phyloP scores from a whole-genome alignment of 2,888 invertebrate species.

The Lithophane leautieri region DNA sequence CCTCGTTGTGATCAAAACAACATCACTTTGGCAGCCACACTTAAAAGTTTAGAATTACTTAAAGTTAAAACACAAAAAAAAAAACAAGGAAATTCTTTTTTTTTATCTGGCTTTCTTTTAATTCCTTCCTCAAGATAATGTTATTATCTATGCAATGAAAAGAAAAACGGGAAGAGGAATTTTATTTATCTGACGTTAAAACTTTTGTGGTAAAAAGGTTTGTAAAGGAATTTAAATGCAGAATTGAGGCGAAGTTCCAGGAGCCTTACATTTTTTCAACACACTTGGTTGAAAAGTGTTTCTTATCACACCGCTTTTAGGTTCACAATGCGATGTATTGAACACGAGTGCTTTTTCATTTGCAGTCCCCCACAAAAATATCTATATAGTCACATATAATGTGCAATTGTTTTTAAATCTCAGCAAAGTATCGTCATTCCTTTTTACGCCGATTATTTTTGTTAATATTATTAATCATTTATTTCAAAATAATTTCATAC shows the following conservation, averaged over 20 bases:
- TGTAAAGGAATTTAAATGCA: constrained; percentile 19
- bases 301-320: not conserved
- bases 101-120: not conserved
- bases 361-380: not conserved
- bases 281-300: not conserved
- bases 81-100: not conserved
- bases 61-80: not conserved
- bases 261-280: not conserved
- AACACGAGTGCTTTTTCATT: too few relatives aligned
- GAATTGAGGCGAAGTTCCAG: constrained; percentile 4
- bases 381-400: too few relatives aligned
- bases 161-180: constrained; percentile 7
- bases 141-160: constrained; percentile 19
- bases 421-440: too few relatives aligned
- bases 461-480: too few relatives aligned
- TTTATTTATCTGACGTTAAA: constrained; percentile 13
- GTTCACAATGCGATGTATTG: not conserved
- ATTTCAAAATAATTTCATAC: too few relatives aligned
- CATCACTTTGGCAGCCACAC: not conserved
- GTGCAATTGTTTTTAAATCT: not conserved
- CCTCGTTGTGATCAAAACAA: not conserved
- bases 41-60: not conserved
- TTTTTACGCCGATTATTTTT: not conserved
- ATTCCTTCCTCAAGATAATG: constrained; percentile 22
- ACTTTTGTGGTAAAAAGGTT: constrained; percentile 33